Base-by-base conservation (phyloP, 2,888 invertebrate genomes). In the Scaptomyza parva region DNA sequence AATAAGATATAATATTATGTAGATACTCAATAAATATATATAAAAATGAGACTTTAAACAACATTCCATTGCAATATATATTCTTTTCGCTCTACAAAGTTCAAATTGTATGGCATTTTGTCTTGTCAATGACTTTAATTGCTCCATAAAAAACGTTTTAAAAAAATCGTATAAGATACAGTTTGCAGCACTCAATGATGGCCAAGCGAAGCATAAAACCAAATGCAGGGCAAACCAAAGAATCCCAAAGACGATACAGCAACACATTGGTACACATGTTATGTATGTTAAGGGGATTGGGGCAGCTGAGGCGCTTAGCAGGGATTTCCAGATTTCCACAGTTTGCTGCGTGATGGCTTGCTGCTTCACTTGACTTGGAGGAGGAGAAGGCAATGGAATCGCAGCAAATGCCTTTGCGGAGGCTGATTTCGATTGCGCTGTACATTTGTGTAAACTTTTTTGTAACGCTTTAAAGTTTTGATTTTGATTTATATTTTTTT, bases 261-360 rank as follows among this genome's bases (percentile, higher is more conserved):
- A 30, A 18, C 30, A 45, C 26, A 45, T 12, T 4, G 2, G 12
- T 17, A 62, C 55, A 67, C 51, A 43, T 50, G 57, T 33, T 35
- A 45, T 37, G 24, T 24, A 24, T 24, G 8, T 24, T 24, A 28
- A 22, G 33, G 18, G 51, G n/a, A 11, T 26, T 17, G 20, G 2
- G 44, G n/a, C n/a, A 12, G 22, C 11, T 33, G 22, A 22, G 26
- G 44, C 2, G 33, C 30, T 30, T 39, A 35, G 39, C 66, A 51
- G 79, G 72, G 79, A 75, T 78, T 85, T 85, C 76, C 58, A 86
- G 71, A 85, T 85, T 79, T 79, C 86, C 79, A 78, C 59, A 85
- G 72, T 67, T 52, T 53, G 61, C 61, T 50, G 54, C 58, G n/a
- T n/a, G n/a, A n/a, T 30, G 33, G 48, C 40, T 63, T 55, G 59